Conservation (phyloP, 2,113 vertebrate genomes). For the Zingel zingel region DNA sequence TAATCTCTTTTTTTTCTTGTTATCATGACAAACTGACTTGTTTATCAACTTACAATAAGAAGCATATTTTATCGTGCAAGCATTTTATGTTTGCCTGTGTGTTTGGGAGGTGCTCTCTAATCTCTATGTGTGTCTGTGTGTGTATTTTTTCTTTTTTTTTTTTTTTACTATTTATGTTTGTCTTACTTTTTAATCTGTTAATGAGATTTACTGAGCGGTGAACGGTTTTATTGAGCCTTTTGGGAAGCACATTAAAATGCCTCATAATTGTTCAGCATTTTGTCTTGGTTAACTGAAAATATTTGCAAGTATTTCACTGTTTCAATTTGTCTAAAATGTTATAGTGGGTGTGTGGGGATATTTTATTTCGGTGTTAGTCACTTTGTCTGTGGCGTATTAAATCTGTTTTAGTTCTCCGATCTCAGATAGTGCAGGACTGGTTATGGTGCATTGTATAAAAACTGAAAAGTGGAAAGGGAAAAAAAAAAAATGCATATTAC, state of each 20-base stretch:
- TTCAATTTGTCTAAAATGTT: background rate
- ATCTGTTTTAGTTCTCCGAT: background rate
- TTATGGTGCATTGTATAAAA: background rate
- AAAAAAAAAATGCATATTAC: background rate
- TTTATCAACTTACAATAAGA: background rate
- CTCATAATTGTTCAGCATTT: background rate
- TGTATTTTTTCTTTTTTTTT: too few relatives aligned
- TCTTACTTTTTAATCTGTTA: slow-evolving; percentile 10
- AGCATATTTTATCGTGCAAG: background rate
- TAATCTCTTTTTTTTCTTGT: background rate
- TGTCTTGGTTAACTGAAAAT: background rate
- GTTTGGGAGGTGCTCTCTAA: background rate
- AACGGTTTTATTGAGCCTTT: background rate
- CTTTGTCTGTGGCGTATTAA: background rate
- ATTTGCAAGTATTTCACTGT: background rate
- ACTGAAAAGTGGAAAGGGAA: too few relatives aligned
- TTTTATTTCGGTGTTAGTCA: background rate
- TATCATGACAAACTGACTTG: background rate
- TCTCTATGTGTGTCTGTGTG: background rate
- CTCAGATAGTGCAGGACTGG: background rate
- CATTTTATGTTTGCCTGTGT: background rate
- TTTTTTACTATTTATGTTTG: background rate
- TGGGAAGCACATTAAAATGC: background rate
- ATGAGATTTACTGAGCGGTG: slow-evolving; percentile 13
- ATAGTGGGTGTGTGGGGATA: background rate